Conservation (phyloP, 2,113 vertebrate genomes). For the Atractosteus spatula region DNA sequence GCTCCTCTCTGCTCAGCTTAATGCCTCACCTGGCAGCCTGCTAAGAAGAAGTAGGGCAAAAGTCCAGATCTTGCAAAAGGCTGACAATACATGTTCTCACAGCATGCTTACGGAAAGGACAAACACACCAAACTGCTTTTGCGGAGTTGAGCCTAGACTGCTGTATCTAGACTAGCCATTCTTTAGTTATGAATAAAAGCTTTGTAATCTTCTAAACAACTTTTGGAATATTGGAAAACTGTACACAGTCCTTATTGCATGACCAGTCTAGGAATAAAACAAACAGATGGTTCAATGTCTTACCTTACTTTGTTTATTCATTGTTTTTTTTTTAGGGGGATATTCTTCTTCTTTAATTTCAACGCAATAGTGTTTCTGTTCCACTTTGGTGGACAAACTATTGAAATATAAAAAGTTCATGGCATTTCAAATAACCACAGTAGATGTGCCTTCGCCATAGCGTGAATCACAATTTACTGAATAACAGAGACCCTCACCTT, state of each 20-base stretch:
- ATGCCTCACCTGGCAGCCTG: too few species aligned
- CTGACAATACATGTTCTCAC: too few species aligned
- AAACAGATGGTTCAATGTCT: neutral
- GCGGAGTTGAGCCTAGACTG: neutral
- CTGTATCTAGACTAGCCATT: neutral
- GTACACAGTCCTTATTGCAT: too few species aligned
- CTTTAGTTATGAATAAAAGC: conserved; percentile 15
- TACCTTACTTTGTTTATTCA: neutral
- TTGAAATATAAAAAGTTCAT: conserved; percentile 11
- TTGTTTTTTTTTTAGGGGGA: conserved; percentile 9
- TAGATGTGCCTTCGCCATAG: neutral
- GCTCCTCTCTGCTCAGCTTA: too few species aligned
- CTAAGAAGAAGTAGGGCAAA: too few species aligned
- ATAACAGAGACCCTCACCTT: conserved; percentile 15
- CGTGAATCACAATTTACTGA: conserved; percentile 11
- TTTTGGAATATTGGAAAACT: too few species aligned
- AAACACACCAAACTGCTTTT: too few species aligned
- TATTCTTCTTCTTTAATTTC: conserved; percentile 2
- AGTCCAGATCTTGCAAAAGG: too few species aligned
- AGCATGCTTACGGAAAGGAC: too few species aligned
- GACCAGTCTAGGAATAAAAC: neutral
- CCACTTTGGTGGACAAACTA: conserved; percentile 12
- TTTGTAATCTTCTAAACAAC: neutral
- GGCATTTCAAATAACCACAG: conserved; percentile 15
- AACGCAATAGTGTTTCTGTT: neutral